Percentiles rank a stretch among this genome's conserved stretches.
Evolutionary conservation across 2,113 vertebrate genomes (phyloP).

Genomic region (Carassius carassius): DNA sequence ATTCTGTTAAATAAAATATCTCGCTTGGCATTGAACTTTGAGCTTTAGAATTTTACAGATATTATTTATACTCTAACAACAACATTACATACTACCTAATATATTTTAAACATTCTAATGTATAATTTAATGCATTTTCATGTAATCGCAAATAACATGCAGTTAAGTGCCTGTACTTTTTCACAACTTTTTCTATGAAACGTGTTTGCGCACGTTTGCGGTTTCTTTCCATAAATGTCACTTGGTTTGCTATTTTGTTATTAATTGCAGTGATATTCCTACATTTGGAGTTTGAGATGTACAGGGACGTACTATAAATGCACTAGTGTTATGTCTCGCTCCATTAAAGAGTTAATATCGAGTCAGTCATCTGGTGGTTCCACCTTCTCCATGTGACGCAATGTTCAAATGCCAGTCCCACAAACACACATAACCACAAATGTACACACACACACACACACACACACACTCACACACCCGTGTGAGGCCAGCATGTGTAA

Average conservation of each 20-base stretch:
- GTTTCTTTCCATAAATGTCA: background rate
- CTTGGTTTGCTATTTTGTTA: background rate
- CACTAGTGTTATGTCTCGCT: background rate
- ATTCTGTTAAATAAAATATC: no score
- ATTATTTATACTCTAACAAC: no score
- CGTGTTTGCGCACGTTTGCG: background rate
- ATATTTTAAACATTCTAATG: no score
- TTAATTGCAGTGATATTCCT: background rate
- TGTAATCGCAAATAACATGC: no score
- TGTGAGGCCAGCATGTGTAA: constrained; percentile 1
- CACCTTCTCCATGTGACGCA: constrained; percentile 56
- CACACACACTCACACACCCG: constrained; percentile 42
- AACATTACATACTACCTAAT: no score
- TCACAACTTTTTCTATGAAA: background rate
- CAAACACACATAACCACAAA: constrained; percentile 47
- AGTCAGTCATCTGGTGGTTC: constrained; percentile 45
- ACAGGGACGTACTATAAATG: background rate
- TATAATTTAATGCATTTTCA: no score
- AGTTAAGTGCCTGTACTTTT: background rate
- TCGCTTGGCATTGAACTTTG: no score
- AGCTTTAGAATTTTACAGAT: no score
- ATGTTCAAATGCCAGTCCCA: constrained; percentile 51
- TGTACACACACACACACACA: constrained; percentile 42
- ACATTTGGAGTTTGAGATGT: background rate
- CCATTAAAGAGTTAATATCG: constrained; percentile 53